These are phyloP conservation scores for Pardosa pseudoannulata DNA, from an alignment of 2,888 invertebrate species.

Conservation along the genomic window DNA sequence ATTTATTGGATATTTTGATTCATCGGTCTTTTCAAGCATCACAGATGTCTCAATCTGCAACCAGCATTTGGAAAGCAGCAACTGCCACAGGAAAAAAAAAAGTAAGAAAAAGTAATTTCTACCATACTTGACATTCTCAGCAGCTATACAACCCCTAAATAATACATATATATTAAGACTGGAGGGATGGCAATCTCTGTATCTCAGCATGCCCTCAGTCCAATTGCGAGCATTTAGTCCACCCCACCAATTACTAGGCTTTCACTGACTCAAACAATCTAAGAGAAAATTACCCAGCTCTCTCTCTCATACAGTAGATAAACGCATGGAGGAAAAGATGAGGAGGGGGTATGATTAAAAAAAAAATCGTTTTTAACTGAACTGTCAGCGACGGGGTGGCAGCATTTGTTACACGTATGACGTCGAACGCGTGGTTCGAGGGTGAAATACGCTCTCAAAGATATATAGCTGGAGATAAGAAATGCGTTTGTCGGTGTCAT, in stretches of 20 bases:
- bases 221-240: constrained; percentile 62
- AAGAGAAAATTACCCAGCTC: background rate
- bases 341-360: background rate
- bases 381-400: background rate
- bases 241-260: constrained; percentile 45
- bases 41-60: too few relatives aligned
- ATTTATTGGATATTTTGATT: too few relatives aligned
- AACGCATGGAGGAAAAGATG: background rate
- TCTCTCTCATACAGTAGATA: background rate
- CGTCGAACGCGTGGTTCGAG: background rate
- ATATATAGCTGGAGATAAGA: too few relatives aligned
- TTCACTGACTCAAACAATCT: background rate
- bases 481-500: too few relatives aligned
- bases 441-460: background rate
- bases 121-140: background rate
- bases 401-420: background rate
- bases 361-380: background rate
- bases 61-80: too few relatives aligned
- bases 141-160: background rate
- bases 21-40: too few relatives aligned
- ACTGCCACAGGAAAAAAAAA: too few relatives aligned
- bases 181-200: background rate
- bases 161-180: background rate
- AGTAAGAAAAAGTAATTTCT: too few relatives aligned
- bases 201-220: background rate